Base-by-base conservation (phyloP, 2,113 vertebrate genomes). In the Megalops atlanticus region DNA sequence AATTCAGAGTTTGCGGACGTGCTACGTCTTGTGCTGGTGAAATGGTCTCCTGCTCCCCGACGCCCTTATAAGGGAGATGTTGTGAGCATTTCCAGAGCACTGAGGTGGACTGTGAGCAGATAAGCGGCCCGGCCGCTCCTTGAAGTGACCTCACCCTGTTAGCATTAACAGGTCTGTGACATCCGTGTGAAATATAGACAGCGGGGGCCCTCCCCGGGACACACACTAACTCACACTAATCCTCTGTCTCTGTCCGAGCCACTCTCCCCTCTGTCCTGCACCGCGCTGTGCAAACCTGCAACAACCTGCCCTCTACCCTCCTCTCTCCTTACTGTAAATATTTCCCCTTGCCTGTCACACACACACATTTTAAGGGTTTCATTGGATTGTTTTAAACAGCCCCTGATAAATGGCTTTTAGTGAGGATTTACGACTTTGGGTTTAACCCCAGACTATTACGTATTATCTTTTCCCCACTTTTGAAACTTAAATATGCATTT, bases 231-330 rank as follows among this genome's bases (percentile, higher is more conserved):
- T 18, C 35, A 38, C 31, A 38, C 69, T 71, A 71, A 71, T 71
- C 35, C 33, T 70, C 68, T 38, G 69, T 38, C 31, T 38, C 4
- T 24, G 7, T 58, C 21, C 21, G 24, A 24, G 15, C 54, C 21
- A 24, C 24, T 58, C 24, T n/a, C 54, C 54, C 54, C 16, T 38
- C 27, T 33, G 14, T 6, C 69, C 69, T 33, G 3, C 27, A 35
- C 27, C 11, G 12, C 3, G 72, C 24, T 27, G 11, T 43, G n/a
- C 27, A 41, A 41, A 43, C 45, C 45, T 36, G 45, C 73, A 3
- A 45, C 73, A 18, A 45, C 27, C 73, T 75, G 73, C 40, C 73
- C 73, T 75, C 39, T 36, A 41, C 73, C 73, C 39, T 21, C 73
- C 6, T 38, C 73, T 43, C 38, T 45, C 73, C 35, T 15, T 41